phyloP scores from a whole-genome alignment of 2,888 invertebrate genomes.

The Antheraea assamensis region DNA sequence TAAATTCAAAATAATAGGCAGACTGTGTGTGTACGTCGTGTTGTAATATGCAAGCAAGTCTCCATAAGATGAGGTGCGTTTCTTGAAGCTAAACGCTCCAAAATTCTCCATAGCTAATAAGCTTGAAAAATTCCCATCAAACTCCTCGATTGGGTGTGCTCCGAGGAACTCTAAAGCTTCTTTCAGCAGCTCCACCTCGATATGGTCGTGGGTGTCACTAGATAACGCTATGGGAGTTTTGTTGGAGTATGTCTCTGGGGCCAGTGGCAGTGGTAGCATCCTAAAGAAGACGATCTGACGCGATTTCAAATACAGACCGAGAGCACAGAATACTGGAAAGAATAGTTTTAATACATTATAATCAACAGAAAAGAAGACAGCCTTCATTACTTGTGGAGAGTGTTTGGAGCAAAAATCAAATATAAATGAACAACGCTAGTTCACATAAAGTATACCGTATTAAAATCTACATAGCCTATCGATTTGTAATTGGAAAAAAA shows the following conservation, averaged over 20 bases:
- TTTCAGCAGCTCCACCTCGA: constrained; percentile 62
- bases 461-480: too few species aligned
- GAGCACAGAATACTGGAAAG: constrained; percentile 82
- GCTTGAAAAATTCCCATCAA: constrained; percentile 85
- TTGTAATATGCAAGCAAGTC: constrained; percentile 87
- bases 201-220: constrained; percentile 73
- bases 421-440: background rate
- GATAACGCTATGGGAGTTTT: constrained; percentile 84
- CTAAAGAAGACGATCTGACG: constrained; percentile 84
- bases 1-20: constrained; percentile 88
- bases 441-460: too few species aligned
- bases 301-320: constrained; percentile 85
- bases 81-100: constrained; percentile 84
- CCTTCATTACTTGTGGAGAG: background rate
- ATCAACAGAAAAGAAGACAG: background rate
- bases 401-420: background rate
- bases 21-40: constrained; percentile 89
- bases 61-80: constrained; percentile 77
- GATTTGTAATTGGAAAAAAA: too few species aligned
- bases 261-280: constrained; percentile 84
- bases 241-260: constrained; percentile 83
- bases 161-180: constrained; percentile 67
- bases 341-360: background rate
- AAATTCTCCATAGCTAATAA: constrained; percentile 85
- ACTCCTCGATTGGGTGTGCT: constrained; percentile 73